Base-by-base conservation (phyloP, 2,113 vertebrate genomes). In the Pleuronectes platessa region DNA sequence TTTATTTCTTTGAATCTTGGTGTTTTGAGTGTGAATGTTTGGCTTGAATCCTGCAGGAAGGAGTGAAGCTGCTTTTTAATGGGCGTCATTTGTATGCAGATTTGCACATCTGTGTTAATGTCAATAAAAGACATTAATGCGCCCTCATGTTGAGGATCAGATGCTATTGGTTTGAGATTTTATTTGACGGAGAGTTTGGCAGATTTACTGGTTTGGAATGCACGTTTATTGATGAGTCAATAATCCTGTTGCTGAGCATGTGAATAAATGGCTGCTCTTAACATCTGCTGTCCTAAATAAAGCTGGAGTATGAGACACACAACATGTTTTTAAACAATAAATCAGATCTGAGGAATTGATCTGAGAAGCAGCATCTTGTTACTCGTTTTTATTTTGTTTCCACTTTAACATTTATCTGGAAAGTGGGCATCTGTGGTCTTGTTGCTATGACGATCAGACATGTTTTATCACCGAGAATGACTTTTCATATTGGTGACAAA, bases 111-210 rank as follows among this genome's bases (percentile, higher is more conserved):
- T 37, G 40, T 21, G 59, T 61, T 81, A 69, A 79, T 86, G 78
- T 79, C 82, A 85, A 82, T 88, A 78, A 6, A 62, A 74, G 68
- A 88, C 92, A 94, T 94, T 93, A 93, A 94, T 93, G 92, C 67
- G 0, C 60, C 79, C 68, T 82, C 87, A 90, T 85, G 92, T 73
- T 68, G 79, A 61, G 82, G 76, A 79, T 87, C 74, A 86, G 65
- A 78, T 74, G 90, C 81, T 69, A 61, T 80, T 70, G 74, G 65
- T 84, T 88, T 53, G 76, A 88, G 88, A 91, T 82, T 86, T 84
- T 79, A 83, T 92, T 94, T 92, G 90, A 91, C 91, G 84, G 49
- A 56, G 79, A 84, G 59, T 68, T 74, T 91, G 90, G 87, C 86
- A 93, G 88, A 90, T 90, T 92, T 93, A 91, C 90, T 81, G 81